A percentile compares a stretch with the other conserved stretches of the same genome.
phyloP scores from a whole-genome alignment of 2,888 invertebrate genomes.

The Aquatica leii region DNA sequence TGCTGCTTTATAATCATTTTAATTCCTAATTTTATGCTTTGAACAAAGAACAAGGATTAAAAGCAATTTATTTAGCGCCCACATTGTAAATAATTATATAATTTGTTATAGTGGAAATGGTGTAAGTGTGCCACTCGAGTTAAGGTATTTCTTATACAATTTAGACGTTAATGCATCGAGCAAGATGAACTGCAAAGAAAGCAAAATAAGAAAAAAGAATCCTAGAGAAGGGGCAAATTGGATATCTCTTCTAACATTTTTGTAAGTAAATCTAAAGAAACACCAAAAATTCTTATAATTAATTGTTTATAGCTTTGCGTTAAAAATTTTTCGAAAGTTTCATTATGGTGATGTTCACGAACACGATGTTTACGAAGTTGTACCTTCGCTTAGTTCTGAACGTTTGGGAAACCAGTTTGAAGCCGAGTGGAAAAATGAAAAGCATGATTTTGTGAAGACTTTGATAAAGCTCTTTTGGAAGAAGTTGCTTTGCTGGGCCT shows the following conservation, averaged over 20 bases:
- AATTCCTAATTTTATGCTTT: too few species aligned
- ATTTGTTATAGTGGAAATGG: too few species aligned
- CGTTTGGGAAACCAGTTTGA: slow-evolving; percentile 61
- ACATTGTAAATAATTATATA: background rate
- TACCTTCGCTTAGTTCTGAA: slow-evolving; percentile 53
- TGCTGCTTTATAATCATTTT: too few species aligned
- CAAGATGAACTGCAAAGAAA: slow-evolving; percentile 6
- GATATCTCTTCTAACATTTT: slow-evolving; percentile 36
- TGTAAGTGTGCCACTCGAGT: too few species aligned
- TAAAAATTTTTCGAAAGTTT: slow-evolving; percentile 72
- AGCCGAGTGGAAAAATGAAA: slow-evolving; percentile 42
- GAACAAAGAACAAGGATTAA: too few species aligned
- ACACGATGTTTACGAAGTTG: slow-evolving; percentile 62
- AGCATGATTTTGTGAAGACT: slow-evolving; percentile 18
- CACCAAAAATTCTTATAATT: background rate
- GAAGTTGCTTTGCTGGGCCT: slow-evolving; percentile 23
- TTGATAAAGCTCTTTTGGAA: slow-evolving; percentile 29
- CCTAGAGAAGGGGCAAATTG: slow-evolving; percentile 37
- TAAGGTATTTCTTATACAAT: too few species aligned
- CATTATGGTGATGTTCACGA: slow-evolving; percentile 70
- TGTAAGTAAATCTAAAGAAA: slow-evolving; percentile 31
- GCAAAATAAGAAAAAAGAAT: slow-evolving; percentile 24
- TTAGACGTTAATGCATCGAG: background rate
- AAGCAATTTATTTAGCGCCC: too few species aligned
- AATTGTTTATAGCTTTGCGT: slow-evolving; percentile 66